Percentiles rank a stretch among this genome's conserved stretches.
These are phyloP conservation scores for Stenotaenia linearis DNA, from an alignment of 2,888 invertebrate species.

Conservation along the genomic window DNA sequence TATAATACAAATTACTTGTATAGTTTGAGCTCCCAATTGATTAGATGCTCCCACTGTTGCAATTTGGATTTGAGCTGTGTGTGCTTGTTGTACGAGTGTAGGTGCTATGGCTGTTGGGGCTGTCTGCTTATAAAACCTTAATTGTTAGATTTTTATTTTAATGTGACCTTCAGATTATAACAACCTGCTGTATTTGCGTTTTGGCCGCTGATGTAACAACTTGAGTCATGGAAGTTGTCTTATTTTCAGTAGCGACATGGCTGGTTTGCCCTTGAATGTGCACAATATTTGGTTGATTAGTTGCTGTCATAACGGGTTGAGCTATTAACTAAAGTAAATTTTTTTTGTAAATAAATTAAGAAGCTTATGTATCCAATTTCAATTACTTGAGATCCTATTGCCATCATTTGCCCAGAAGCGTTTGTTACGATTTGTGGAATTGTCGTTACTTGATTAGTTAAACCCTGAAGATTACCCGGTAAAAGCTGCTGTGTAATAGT, in stretches of 20 bases:
- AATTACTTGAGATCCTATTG: conserved; percentile 45
- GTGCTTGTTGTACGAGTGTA: conserved; percentile 28
- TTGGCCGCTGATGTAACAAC: conserved; percentile 28
- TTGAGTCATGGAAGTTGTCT: conserved; percentile 15
- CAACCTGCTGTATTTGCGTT: conserved; percentile 13
- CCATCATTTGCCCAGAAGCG: conserved; percentile 47
- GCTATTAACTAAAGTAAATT: conserved; percentile 27
- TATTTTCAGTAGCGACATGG: conserved; percentile 24
- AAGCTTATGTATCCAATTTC: no score
- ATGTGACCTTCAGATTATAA: not conserved
- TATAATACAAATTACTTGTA: conserved; percentile 22
- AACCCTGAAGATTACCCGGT: conserved; percentile 32
- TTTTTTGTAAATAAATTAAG: no score
- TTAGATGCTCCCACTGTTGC: conserved; percentile 30
- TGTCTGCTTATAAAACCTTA: not conserved
- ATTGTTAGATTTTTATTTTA: not conserved
- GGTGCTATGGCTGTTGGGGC: conserved; percentile 1
- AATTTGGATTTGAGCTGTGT: conserved; percentile 32
- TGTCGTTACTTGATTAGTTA: conserved; percentile 36
- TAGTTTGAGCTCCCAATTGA: conserved; percentile 31
- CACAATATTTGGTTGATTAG: conserved; percentile 2
- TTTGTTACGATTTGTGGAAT: conserved; percentile 43
- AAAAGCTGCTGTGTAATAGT: conserved; percentile 30
- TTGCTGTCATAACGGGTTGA: conserved; percentile 27
- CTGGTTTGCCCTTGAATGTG: conserved; percentile 22